These are phyloP conservation scores for Ptilodon capucinus DNA, from an alignment of 2,888 invertebrate species.

Conservation along the genomic window DNA sequence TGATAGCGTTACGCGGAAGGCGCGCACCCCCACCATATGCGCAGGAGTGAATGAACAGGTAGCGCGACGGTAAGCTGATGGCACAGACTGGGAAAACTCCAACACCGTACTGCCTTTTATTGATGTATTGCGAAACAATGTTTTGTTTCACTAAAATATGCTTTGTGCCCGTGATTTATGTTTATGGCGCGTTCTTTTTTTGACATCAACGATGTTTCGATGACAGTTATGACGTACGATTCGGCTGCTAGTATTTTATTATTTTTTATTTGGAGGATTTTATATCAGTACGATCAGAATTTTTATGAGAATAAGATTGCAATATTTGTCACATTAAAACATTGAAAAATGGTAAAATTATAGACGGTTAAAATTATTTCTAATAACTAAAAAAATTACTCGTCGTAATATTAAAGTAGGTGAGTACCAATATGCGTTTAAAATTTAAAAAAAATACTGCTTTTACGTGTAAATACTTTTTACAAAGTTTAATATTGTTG, in stretches of 20 bases:
- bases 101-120: slow-evolving; percentile 27
- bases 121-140: slow-evolving; percentile 6
- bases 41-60: slow-evolving; percentile 72
- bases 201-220: background rate
- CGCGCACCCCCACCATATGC: slow-evolving; percentile 72
- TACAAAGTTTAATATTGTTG: too few relatives aligned
- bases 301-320: too few relatives aligned
- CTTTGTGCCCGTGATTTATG: slow-evolving; percentile 11
- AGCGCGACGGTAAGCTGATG: slow-evolving; percentile 63
- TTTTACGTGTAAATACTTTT: too few relatives aligned
- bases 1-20: slow-evolving; percentile 81
- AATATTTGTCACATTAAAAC: too few relatives aligned
- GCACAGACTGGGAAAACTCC: slow-evolving; percentile 44
- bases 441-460: too few relatives aligned
- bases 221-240: background rate
- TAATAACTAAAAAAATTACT: too few relatives aligned
- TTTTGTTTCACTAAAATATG: slow-evolving; percentile 1
- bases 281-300: background rate
- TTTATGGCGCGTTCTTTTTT: background rate
- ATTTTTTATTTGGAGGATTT: background rate
- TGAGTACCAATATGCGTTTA: too few relatives aligned
- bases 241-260: background rate
- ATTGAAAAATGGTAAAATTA: too few relatives aligned
- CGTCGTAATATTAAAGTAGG: too few relatives aligned
- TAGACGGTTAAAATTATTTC: too few relatives aligned